Evolutionary conservation across 2,797 vertebrate genomes (phyloP).

Genomic region (Sebastes aleutianus): DNA sequence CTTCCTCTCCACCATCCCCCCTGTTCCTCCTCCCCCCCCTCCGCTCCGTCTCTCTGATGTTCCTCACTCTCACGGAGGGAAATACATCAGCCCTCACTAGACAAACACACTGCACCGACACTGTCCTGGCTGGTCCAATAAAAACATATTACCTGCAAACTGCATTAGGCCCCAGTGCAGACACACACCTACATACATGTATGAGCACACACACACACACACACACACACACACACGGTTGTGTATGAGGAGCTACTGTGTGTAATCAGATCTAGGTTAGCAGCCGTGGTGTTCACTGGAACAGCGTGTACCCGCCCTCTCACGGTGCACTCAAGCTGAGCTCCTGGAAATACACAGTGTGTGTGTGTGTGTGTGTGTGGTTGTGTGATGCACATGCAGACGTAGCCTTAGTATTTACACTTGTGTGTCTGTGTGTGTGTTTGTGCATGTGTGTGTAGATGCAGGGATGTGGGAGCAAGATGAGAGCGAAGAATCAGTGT

Average conservation of each 20-base stretch:
- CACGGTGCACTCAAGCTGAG: constrained; percentile 28
- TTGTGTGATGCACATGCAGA: constrained; percentile 5
- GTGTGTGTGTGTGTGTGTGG: not conserved
- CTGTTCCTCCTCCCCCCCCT: not conserved
- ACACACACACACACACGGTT: not conserved
- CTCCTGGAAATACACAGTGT: constrained; percentile 23
- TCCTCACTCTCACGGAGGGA: constrained; percentile 41
- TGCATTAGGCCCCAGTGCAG: constrained; percentile 52
- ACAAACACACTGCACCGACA: constrained; percentile 56
- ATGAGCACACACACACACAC: not conserved
- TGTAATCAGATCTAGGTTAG: constrained; percentile 74
- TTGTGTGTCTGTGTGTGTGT: not conserved
- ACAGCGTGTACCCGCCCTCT: constrained; percentile 68
- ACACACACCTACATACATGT: constrained; percentile 15
- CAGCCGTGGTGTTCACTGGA: constrained; percentile 60
- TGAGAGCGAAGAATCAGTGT: not conserved
- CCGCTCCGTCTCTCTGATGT: constrained; percentile 30
- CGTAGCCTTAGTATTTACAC: not conserved
- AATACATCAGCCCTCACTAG: constrained; percentile 49
- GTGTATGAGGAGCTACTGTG: constrained; percentile 27
- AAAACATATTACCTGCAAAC: constrained; percentile 71
- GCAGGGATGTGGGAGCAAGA: not conserved
- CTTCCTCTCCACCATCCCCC: constrained; percentile 18
- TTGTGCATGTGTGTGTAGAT: not conserved
- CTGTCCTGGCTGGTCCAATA: constrained; percentile 58